phyloP scores from a whole-genome alignment of 1,140 invertebrate genomes.

The fruit fly (Drosophila melanogaster) region DNA sequence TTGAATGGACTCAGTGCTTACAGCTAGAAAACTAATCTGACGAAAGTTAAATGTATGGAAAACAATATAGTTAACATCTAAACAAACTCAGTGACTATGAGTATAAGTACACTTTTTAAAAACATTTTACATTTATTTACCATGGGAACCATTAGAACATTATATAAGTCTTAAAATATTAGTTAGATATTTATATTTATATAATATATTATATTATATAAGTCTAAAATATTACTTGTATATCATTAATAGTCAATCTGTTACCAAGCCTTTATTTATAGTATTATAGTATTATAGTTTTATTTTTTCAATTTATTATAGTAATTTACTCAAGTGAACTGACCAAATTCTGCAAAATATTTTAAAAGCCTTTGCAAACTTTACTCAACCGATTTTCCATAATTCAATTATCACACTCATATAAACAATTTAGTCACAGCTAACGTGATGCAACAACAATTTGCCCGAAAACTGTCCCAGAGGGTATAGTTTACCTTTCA shows the following conservation, averaged over 20 bases:
- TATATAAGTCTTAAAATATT: neutral
- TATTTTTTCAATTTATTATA: no score
- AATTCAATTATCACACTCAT: conserved; percentile 22
- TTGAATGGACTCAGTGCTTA: neutral
- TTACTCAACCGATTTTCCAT: neutral
- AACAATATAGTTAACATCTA: neutral
- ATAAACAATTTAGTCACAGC: conserved; percentile 11
- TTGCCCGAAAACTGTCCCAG: conserved; percentile 4
- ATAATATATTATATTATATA: neutral
- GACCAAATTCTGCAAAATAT: no score
- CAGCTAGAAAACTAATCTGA: neutral
- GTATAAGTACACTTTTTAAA: no score
- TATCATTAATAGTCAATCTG: no score
- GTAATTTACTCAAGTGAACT: no score
- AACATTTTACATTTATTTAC: neutral
- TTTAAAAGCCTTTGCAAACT: neutral
- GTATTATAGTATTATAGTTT: no score
- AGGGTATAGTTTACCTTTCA: conserved; percentile 12
- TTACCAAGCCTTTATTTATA: no score
- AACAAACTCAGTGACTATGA: neutral
- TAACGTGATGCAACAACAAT: conserved; percentile 9
- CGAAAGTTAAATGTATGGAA: neutral
- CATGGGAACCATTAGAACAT: neutral
- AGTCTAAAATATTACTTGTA: neutral
- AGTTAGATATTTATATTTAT: no score